Evolutionary conservation across 2,113 vertebrate genomes (phyloP).

Genomic region (Daboia siamensis): DNA sequence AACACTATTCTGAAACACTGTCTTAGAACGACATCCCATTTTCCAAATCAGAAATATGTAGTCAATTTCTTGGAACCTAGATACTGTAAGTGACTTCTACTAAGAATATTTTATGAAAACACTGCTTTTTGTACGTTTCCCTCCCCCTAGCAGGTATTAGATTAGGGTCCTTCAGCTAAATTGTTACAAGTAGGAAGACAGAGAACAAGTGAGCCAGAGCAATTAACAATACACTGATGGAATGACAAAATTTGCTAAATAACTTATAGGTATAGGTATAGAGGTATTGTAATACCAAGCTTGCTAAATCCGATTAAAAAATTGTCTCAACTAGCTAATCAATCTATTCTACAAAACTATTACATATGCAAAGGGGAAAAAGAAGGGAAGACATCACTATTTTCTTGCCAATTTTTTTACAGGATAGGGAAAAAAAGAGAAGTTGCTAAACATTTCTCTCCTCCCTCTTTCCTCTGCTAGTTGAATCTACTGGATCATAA

Average conservation of each 20-base stretch:
- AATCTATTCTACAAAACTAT: neutral
- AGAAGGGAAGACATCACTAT: neutral
- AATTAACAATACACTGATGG: neutral
- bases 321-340: neutral
- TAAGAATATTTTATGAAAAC: neutral
- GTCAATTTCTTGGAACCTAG: neutral
- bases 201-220: neutral
- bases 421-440: neutral
- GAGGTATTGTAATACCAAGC: neutral
- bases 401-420: neutral
- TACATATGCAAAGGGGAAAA: neutral
- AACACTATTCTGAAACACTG: neutral
- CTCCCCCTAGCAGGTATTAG: neutral
- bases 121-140: neutral
- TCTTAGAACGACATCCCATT: neutral
- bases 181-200: neutral
- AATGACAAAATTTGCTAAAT: neutral
- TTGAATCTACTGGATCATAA: neutral
- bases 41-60: neutral
- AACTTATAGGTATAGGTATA: neutral
- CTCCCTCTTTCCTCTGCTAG: neutral
- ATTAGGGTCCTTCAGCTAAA: neutral
- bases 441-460: neutral
- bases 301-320: neutral
- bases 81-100: no score